phyloP scores from a whole-genome alignment of 37 sponge, comb jelly and placozoan genomes.

The Axinella damicornis region DNA sequence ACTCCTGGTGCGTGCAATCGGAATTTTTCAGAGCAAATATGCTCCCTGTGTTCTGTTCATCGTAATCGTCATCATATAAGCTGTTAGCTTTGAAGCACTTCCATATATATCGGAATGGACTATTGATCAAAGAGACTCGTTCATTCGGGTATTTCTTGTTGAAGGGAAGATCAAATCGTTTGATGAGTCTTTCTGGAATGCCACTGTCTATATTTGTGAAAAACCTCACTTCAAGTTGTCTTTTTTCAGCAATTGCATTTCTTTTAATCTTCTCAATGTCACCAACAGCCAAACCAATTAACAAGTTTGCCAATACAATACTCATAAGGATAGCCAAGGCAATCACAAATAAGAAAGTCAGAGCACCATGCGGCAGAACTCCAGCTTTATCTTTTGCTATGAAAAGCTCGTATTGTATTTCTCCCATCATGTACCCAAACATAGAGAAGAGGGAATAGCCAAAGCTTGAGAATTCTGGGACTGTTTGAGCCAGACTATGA shows the following conservation, averaged over 20 bases:
- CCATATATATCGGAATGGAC: conserved; percentile 42
- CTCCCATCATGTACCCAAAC: conserved; percentile 70
- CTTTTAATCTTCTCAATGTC: conserved; percentile 79
- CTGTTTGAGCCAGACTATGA: conserved; percentile 66
- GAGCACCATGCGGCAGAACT: conserved; percentile 11
- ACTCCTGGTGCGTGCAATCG: too few relatives aligned
- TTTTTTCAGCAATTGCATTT: conserved; percentile 67
- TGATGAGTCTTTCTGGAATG: conserved; percentile 28
- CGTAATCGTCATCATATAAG: too few relatives aligned
- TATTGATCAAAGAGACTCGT: background rate
- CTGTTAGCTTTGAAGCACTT: conserved; percentile 31
- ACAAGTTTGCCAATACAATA: conserved; percentile 82
- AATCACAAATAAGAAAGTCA: conserved; percentile 73
- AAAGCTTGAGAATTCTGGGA: conserved; percentile 30
- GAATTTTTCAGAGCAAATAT: too few relatives aligned
- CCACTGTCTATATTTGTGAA: conserved; percentile 44
- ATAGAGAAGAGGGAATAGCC: conserved; percentile 68
- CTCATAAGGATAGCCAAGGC: conserved; percentile 68
- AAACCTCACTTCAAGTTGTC: conserved; percentile 22
- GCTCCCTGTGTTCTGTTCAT: too few relatives aligned
- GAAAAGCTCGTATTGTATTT: conserved; percentile 62
- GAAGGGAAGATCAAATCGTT: background rate
- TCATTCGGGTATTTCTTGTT: conserved; percentile 51
- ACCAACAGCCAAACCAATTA: conserved; percentile 94
- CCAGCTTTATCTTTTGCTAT: conserved; percentile 30